Evolutionary conservation across 2,888 invertebrate species (phyloP).

Genomic region (Eupsilia transversa): DNA sequence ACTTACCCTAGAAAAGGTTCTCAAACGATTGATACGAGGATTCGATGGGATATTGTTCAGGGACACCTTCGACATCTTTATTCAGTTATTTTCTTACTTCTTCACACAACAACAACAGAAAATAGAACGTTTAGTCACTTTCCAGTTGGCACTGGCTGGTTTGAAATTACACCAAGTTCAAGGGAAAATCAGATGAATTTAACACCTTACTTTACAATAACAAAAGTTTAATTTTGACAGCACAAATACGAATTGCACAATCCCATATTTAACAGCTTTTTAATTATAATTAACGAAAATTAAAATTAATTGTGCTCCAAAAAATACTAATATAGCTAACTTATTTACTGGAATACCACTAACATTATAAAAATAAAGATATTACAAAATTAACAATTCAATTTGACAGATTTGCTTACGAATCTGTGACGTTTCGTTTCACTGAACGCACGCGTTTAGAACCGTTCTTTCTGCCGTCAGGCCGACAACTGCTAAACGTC

Average conservation of each 20-base stretch:
- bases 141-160: constrained; percentile 74
- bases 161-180: constrained; percentile 77
- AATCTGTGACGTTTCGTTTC: constrained; percentile 82
- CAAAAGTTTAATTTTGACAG: constrained; percentile 80
- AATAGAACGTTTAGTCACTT: constrained; percentile 77
- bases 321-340: constrained; percentile 30
- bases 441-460: constrained; percentile 70
- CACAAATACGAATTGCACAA: constrained; percentile 76
- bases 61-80: constrained; percentile 88
- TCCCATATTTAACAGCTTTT: constrained; percentile 72
- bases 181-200: constrained; percentile 77
- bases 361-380: constrained; percentile 37
- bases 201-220: constrained; percentile 74
- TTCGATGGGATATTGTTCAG: constrained; percentile 88
- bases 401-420: constrained; percentile 71
- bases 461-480: constrained; percentile 80
- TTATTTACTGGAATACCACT: constrained; percentile 42
- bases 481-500: constrained; percentile 82
- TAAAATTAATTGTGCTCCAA: constrained; percentile 34
- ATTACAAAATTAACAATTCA: constrained; percentile 50
- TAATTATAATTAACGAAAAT: constrained; percentile 38
- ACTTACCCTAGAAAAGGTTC: constrained; percentile 89
- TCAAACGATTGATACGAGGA: constrained; percentile 85
- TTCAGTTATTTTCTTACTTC: constrained; percentile 68
- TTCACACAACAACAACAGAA: constrained; percentile 76